Percentiles rank a stretch among this genome's conserved stretches.
These are phyloP conservation scores for Notocelia uddmanniana DNA, from an alignment of 2,888 invertebrate species.

Conservation along the genomic window DNA sequence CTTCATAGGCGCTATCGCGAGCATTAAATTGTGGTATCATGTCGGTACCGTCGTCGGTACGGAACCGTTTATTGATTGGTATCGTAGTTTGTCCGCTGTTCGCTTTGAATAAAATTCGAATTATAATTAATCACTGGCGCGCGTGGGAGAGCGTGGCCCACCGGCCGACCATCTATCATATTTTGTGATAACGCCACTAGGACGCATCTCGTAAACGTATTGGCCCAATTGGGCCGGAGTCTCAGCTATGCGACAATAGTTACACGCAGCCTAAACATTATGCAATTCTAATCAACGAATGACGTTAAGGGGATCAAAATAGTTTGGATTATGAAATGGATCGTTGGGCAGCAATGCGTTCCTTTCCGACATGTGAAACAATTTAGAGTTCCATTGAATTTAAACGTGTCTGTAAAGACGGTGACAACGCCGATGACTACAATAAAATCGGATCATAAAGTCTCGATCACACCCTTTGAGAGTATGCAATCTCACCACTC, in stretches of 20 bases:
- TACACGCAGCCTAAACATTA: constrained; percentile 36
- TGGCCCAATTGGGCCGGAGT: constrained; percentile 72
- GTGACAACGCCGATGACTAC: constrained; percentile 69
- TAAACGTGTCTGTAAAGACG: constrained; percentile 64
- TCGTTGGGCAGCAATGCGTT: constrained; percentile 13
- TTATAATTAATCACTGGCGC: constrained; percentile 84
- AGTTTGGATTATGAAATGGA: constrained; percentile 38
- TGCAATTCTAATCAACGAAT: constrained; percentile 56
- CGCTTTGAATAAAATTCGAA: constrained; percentile 86
- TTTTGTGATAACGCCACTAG: constrained; percentile 85
- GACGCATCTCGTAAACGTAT: constrained; percentile 79
- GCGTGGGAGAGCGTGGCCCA: constrained; percentile 84
- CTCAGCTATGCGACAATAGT: constrained; percentile 48
- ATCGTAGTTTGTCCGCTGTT: constrained; percentile 85
- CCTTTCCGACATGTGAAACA: constrained; percentile 54
- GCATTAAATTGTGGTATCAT: constrained; percentile 84
- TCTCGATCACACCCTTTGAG: constrained; percentile 74
- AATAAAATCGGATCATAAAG: constrained; percentile 79
- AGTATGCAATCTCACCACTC: constrained; percentile 78
- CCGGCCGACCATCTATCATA: constrained; percentile 83
- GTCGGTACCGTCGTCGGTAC: constrained; percentile 83
- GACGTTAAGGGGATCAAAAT: constrained; percentile 44
- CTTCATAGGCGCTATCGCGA: constrained; percentile 80
- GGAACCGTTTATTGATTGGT: constrained; percentile 86
- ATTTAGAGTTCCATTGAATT: constrained; percentile 60